These are phyloP conservation scores for Furcula furcula DNA, from an alignment of 2,888 invertebrate genomes.

Conservation along the genomic window DNA sequence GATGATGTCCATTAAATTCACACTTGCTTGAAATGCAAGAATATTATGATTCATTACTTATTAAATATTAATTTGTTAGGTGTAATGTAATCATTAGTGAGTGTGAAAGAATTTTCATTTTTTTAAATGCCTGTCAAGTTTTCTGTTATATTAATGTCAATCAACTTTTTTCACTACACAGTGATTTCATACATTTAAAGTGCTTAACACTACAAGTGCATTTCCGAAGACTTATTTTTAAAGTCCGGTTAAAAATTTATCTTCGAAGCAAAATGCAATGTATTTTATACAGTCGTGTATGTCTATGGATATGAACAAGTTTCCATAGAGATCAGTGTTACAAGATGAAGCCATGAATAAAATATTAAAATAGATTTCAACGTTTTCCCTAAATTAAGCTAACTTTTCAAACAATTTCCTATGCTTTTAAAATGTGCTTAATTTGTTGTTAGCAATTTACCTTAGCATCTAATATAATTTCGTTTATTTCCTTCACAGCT, in stretches of 20 bases:
- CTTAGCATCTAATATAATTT: background rate
- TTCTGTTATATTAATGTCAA: constrained; percentile 12
- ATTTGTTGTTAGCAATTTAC: no score
- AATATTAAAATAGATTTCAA: constrained; percentile 10
- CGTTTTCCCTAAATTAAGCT: constrained; percentile 5
- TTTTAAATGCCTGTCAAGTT: constrained; percentile 38
- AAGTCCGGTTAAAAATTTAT: constrained; percentile 10
- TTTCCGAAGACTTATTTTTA: constrained; percentile 15
- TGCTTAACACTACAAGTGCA: constrained; percentile 44
- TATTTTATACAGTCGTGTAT: constrained; percentile 14
- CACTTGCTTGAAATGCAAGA: constrained; percentile 29
- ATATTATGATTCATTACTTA: constrained; percentile 27
- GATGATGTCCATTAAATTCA: constrained; percentile 32
- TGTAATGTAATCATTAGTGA: constrained; percentile 32
- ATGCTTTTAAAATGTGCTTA: no score
- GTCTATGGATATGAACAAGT: constrained; percentile 17
- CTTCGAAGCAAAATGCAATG: constrained; percentile 19
- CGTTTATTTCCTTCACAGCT: constrained; percentile 9
- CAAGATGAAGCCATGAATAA: constrained; percentile 22
- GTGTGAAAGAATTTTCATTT: constrained; percentile 32
- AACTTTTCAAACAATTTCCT: constrained; percentile 6
- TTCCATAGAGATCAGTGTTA: constrained; percentile 17
- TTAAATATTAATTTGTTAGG: constrained; percentile 17
- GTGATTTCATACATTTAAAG: constrained; percentile 46
- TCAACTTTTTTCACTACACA: constrained; percentile 32